Percentiles rank a stretch among this genome's conserved stretches.
These are phyloP conservation scores for Gambelia wislizenii DNA, from an alignment of 2,797 vertebrate genomes.

Conservation along the genomic window DNA sequence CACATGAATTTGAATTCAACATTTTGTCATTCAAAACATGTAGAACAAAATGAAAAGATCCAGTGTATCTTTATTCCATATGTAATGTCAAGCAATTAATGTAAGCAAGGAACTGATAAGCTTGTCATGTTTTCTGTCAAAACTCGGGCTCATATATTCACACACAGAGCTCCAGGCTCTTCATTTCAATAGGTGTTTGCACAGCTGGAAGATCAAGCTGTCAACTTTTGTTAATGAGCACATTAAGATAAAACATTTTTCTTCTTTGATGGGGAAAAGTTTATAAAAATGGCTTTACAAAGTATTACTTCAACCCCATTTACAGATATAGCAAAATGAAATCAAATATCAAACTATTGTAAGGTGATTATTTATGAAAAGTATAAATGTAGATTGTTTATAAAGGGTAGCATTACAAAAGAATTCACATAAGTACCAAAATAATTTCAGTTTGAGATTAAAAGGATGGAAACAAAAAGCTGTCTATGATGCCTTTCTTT, in stretches of 20 bases:
- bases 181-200: not conserved
- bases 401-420: not conserved
- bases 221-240: constrained; percentile 2
- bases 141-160: not conserved
- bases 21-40: not conserved
- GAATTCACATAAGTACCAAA: not conserved
- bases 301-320: not conserved
- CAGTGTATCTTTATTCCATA: too few relatives aligned
- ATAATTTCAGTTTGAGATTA: not conserved
- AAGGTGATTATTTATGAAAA: not conserved
- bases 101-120: not conserved
- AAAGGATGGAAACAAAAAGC: not conserved
- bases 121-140: not conserved
- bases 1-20: not conserved
- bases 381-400: not conserved
- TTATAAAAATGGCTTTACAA: not conserved
- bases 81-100: not conserved
- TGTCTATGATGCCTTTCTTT: not conserved
- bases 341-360: not conserved
- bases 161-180: not conserved
- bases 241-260: not conserved
- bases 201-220: not conserved
- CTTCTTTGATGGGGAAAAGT: not conserved
- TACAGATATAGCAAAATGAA: not conserved
- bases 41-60: not conserved